phyloP scores from a whole-genome alignment of 2,113 vertebrate genomes.

The Rana temporaria region DNA sequence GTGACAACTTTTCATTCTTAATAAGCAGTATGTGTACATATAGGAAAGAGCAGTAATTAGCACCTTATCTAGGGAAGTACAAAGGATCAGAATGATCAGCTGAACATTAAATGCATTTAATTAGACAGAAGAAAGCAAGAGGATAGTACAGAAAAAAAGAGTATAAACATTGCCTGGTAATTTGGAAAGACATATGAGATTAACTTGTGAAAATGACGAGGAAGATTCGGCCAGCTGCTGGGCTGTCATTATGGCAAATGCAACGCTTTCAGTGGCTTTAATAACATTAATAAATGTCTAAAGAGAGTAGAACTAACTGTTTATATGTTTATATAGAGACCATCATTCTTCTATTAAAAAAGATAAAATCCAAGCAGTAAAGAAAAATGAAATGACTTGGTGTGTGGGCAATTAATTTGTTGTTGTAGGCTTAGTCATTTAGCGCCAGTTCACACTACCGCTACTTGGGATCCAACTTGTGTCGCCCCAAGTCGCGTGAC shows the following conservation, averaged over 20 bases:
- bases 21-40: background rate
- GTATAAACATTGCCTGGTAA: background rate
- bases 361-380: too few relatives aligned
- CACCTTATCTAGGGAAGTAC: background rate
- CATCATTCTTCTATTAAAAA: too few relatives aligned
- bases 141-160: background rate
- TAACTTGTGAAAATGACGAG: background rate
- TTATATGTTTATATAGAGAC: too few relatives aligned
- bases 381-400: too few relatives aligned
- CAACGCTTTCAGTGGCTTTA: too few relatives aligned
- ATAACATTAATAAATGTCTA: too few relatives aligned
- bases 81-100: background rate
- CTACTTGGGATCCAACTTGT: too few relatives aligned
- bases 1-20: background rate
- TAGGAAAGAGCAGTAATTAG: conserved; percentile 2
- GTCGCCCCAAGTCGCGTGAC: too few relatives aligned
- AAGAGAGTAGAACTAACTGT: too few relatives aligned
- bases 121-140: background rate
- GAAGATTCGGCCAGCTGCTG: background rate
- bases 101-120: background rate
- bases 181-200: background rate
- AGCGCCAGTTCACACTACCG: too few relatives aligned
- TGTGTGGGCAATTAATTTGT: too few relatives aligned
- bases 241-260: background rate
- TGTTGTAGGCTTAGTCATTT: too few relatives aligned